Evolutionary conservation across 2,113 vertebrate species (phyloP), one percentile per base, ranked within the genome.

Genomic region (Carollia perspicillata): DNA sequence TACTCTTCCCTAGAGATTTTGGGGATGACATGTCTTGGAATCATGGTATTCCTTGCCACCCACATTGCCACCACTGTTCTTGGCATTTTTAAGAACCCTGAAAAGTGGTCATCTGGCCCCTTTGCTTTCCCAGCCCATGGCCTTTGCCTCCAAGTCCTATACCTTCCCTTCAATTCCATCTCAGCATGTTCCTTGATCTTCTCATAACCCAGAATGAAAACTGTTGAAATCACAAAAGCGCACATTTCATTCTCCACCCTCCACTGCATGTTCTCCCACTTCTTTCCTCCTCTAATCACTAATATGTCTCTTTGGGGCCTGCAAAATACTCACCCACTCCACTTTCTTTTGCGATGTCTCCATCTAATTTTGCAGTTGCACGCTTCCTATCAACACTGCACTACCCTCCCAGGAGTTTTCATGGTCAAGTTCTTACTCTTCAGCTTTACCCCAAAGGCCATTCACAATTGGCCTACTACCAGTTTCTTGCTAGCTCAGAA

Each of bases 1-100:
- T 30, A 8, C 22, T 77, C 18, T 60, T 37, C 63, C 81, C 68
- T 89, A 40, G 77, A 84, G 0, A 10, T 90, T 96, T 96, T 63
- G 60, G 22, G 60, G 10, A 96, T 22, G 47, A 42, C 18, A 94
- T 65, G 13, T 10, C 26, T 49, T 75, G 3, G 5, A 78, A 28
- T 74, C 71, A 35, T 5, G 22, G 22, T 26, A 63, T 53, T 90
- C 72, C 60, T 92, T 53, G 44, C 6, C 22, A 30, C 35, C 33
- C 10, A 37, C 16, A 22, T 14, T 35, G 5, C 12, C 3, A 18
- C 4, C 12, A 37, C 40, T 44, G 18, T 84, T 77, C 78, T 65
- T 0, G 0, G 33, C 4, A 78, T 53, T 93, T 93, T 49, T 37
- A 84, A 79, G 75, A 88, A 74, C 35, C 22, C 44, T 17, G n/a